phyloP scores from a whole-genome alignment of 2,113 vertebrate species.

The Nycticebus coucang region DNA sequence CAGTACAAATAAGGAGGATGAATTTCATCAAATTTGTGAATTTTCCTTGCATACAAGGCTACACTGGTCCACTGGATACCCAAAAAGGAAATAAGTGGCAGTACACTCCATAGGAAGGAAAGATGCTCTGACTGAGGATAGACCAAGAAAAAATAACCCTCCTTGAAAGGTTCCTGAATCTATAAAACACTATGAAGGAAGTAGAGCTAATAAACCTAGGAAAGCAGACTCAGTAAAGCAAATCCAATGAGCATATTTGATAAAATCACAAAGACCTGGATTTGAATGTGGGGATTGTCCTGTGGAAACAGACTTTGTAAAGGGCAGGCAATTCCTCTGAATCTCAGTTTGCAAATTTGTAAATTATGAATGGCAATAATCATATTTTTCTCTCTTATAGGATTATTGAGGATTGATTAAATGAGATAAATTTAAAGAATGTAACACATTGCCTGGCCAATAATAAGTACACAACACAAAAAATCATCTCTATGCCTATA shows the following conservation, averaged over 20 bases:
- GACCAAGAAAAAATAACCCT: not conserved
- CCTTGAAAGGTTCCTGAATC: not conserved
- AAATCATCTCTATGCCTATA: not conserved
- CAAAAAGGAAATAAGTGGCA: slow-evolving; percentile 3
- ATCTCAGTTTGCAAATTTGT: not conserved
- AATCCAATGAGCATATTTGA: not conserved
- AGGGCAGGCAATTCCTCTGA: not conserved
- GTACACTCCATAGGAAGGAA: not conserved
- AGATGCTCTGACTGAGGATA: not conserved
- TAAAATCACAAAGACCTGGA: not conserved
- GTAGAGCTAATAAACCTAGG: not conserved
- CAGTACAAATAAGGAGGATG: not conserved
- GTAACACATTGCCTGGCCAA: not conserved
- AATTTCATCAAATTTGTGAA: not conserved
- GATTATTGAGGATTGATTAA: not conserved
- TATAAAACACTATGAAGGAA: slow-evolving; percentile 3
- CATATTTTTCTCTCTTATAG: not conserved
- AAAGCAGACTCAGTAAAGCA: not conserved
- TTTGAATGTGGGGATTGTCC: not conserved
- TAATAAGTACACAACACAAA: not conserved
- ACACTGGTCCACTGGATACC: not conserved
- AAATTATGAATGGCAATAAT: not conserved
- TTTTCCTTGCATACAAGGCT: not conserved
- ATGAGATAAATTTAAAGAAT: not conserved
- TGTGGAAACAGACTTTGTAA: not conserved